Evolutionary conservation across 2,113 vertebrate species (phyloP).

Genomic region (Uria aalge): DNA sequence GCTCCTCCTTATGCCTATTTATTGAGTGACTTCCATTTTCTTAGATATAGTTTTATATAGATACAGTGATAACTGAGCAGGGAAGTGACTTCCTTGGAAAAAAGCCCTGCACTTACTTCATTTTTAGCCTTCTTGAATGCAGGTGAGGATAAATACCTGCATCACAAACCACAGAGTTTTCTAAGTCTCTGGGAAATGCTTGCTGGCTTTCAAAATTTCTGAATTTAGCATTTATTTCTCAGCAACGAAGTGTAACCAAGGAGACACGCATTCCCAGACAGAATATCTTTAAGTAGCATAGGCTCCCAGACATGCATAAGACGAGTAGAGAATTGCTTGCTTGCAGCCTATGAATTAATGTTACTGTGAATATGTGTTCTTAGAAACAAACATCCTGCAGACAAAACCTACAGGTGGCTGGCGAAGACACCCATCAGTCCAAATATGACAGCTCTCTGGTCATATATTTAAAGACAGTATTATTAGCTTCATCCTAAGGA

Average conservation of each 20-base stretch:
- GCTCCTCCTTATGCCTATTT: neutral
- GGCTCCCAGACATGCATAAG: neutral
- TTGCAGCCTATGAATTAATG: neutral
- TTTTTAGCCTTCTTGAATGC: neutral
- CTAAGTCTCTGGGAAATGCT: neutral
- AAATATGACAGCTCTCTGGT: neutral
- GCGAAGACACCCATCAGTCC: neutral
- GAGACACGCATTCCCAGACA: neutral
- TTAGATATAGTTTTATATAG: neutral
- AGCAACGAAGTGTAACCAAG: conserved; percentile 9
- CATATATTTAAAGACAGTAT: neutral
- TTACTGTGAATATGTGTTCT: neutral
- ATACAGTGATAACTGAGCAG: neutral
- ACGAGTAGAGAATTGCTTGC: neutral
- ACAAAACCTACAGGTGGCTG: neutral
- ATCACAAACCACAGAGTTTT: neutral
- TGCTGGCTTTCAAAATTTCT: neutral
- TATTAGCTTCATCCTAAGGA: neutral
- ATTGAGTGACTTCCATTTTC: neutral
- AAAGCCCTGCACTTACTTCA: neutral
- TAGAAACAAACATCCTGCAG: neutral
- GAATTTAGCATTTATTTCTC: conserved; percentile 13
- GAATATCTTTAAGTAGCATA: neutral
- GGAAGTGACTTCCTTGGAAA: neutral
- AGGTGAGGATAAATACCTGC: neutral